Percentiles rank a stretch among this genome's conserved stretches.
Conservation (phyloP, 2,797 vertebrate species). For the Pteropus rufus region DNA sequence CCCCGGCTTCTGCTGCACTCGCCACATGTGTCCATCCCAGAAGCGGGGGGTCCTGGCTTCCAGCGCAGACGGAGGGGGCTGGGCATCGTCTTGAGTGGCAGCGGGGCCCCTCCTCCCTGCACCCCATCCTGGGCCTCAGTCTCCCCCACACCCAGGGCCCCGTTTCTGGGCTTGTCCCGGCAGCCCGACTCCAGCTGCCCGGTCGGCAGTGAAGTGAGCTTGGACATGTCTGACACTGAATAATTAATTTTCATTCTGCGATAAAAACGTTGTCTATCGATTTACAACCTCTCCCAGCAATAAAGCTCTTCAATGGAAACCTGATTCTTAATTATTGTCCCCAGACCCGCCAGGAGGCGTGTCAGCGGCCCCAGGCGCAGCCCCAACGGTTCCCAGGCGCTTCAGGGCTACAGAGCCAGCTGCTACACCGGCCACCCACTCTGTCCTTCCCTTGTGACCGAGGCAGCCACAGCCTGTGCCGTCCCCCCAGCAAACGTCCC, state of each 20-base stretch:
- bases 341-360: constrained; percentile 82
- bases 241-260: constrained; percentile 85
- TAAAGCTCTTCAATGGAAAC: constrained; percentile 83
- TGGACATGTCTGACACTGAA: constrained; percentile 83
- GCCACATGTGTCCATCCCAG: accelerated
- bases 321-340: constrained; percentile 87
- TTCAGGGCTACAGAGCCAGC: constrained; percentile 6
- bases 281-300: constrained; percentile 86
- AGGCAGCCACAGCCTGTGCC: accelerated
- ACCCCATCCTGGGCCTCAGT: background rate
- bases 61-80: accelerated
- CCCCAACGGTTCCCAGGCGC: constrained; percentile 80
- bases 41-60: accelerated
- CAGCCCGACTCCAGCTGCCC: background rate
- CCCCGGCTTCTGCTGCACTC: accelerated
- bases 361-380: constrained; percentile 82
- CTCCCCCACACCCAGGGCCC: background rate
- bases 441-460: constrained; percentile 46
- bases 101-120: accelerated
- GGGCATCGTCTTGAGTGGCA: accelerated
- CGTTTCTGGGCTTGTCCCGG: background rate
- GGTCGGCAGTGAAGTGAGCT: constrained; percentile 79
- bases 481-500: accelerated
- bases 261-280: constrained; percentile 87
- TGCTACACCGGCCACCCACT: background rate